Evolutionary conservation across 2,888 invertebrate genomes (phyloP).

Genomic region (Lasioglossum calceatum): DNA sequence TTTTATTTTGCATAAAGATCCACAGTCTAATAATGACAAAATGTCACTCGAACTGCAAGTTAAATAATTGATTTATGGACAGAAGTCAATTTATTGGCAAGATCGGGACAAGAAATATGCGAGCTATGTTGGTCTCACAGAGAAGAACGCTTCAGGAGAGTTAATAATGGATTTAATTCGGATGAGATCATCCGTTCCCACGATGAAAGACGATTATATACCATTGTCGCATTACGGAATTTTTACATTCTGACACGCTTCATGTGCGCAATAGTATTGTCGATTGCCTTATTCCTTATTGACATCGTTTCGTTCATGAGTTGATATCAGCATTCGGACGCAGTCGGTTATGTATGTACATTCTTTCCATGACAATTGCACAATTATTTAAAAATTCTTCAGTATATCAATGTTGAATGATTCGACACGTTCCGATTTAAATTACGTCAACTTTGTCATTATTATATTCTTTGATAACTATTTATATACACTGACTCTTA

Average conservation of each 20-base stretch:
- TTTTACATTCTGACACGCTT: conserved; percentile 10
- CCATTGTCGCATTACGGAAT: conserved; percentile 24
- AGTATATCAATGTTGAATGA: background rate
- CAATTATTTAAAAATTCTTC: background rate
- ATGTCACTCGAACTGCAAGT: background rate
- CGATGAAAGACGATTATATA: conserved; percentile 27
- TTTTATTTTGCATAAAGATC: no score
- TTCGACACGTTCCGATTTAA: background rate
- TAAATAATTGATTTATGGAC: no score
- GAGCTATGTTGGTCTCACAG: conserved; percentile 3
- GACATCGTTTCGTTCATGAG: background rate
- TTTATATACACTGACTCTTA: background rate
- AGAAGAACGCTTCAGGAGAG: conserved; percentile 32
- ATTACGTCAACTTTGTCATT: background rate
- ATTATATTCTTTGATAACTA: background rate
- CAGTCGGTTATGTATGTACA: background rate
- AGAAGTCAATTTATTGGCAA: background rate
- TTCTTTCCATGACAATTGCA: background rate
- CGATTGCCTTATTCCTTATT: background rate
- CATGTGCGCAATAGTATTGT: conserved; percentile 8
- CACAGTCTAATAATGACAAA: background rate
- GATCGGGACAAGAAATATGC: background rate
- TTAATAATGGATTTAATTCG: conserved; percentile 63
- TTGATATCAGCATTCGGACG: background rate
- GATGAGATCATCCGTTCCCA: conserved; percentile 56